Percentiles rank a stretch among this genome's conserved stretches.
phyloP scores from a whole-genome alignment of 2,113 vertebrate species.

The Amphiprion percula region DNA sequence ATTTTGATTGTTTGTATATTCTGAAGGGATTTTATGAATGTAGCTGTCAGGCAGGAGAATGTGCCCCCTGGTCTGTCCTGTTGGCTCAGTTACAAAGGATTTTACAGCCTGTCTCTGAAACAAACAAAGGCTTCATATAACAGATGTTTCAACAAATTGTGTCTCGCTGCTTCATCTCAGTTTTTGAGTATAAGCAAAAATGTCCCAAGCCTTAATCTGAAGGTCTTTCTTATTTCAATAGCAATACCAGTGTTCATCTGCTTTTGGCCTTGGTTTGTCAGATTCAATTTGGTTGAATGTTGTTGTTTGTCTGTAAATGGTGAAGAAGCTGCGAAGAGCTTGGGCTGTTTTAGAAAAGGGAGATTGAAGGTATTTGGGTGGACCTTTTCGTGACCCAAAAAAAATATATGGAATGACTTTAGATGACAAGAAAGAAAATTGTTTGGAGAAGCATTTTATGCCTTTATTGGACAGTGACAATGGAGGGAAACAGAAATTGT shows the following conservation, averaged over 20 bases:
- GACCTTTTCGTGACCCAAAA: conserved; percentile 22
- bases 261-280: conserved; percentile 37
- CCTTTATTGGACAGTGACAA: too few species aligned
- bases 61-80: neutral
- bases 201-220: neutral
- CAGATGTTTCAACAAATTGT: conserved; percentile 17
- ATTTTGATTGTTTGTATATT: conserved; percentile 9
- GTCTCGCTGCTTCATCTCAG: neutral
- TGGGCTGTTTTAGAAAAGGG: neutral
- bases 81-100: neutral
- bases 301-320: conserved; percentile 1
- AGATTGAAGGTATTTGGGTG: neutral
- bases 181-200: neutral
- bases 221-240: conserved; percentile 7
- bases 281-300: neutral
- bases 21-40: neutral
- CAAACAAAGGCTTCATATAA: conserved; percentile 3
- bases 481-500: too few species aligned
- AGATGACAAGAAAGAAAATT: neutral
- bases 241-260: conserved; percentile 1
- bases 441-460: too few species aligned
- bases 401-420: neutral
- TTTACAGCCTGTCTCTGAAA: conserved; percentile 2
- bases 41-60: neutral
- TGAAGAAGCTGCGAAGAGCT: conserved; percentile 8